A percentile compares a stretch with the other conserved stretches of the same genome.
phyloP scores from a whole-genome alignment of 2,888 invertebrate genomes.

The Lithophane leautieri region DNA sequence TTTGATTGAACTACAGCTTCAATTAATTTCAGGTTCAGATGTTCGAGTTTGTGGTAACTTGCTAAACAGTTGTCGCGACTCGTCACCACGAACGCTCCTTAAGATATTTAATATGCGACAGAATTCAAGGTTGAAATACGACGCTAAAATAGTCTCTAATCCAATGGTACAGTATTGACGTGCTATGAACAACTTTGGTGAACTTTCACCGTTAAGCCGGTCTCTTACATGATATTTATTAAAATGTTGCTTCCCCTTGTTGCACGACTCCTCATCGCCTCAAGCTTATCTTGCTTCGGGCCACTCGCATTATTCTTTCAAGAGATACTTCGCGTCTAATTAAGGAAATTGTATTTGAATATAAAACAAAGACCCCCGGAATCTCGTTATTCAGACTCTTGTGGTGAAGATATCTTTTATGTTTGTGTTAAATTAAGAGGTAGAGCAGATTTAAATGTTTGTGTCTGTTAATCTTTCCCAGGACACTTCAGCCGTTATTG shows the following conservation, averaged over 20 bases:
- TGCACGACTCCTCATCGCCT: constrained; percentile 60
- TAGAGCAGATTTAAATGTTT: constrained; percentile 51
- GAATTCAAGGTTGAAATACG: constrained; percentile 21
- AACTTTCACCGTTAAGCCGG: constrained; percentile 63
- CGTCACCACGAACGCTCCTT: constrained; percentile 11
- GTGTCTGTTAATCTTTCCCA: constrained; percentile 25
- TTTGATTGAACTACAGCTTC: constrained; percentile 67
- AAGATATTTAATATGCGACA: constrained; percentile 23
- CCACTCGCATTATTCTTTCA: constrained; percentile 80
- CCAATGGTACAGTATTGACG: constrained; percentile 20
- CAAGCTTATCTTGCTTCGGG: constrained; percentile 70
- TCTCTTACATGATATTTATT: constrained; percentile 70
- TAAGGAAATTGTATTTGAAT: constrained; percentile 84
- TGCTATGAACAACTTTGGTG: constrained; percentile 28
- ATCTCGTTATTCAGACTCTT: constrained; percentile 75
- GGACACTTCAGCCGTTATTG: constrained; percentile 13
- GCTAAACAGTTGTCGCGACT: constrained; percentile 56
- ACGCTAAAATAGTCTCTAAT: constrained; percentile 11
- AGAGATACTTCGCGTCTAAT: constrained; percentile 81
- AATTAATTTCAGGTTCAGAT: constrained; percentile 60
- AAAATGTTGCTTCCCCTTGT: constrained; percentile 65
- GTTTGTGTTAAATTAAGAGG: constrained; percentile 69
- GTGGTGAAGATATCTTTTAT: constrained; percentile 69
- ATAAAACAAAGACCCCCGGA: constrained; percentile 75
- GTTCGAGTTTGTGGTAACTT: constrained; percentile 61